These are phyloP conservation scores for Tetanocera ferruginea DNA, from an alignment of 2,888 invertebrate species.

Conservation along the genomic window DNA sequence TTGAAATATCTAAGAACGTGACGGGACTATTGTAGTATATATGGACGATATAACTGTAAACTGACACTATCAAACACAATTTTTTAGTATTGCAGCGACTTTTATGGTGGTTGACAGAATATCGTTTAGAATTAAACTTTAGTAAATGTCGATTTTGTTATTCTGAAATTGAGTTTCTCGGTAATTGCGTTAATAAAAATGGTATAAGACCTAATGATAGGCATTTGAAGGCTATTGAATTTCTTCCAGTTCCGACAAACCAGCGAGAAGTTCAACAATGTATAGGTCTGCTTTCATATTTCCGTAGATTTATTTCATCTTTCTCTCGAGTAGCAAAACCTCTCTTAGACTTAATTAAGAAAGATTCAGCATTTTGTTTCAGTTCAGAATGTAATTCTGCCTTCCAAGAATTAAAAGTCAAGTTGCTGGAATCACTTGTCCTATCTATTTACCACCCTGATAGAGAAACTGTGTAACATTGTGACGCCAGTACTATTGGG, in stretches of 20 bases:
- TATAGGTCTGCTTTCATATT: slow-evolving; percentile 26
- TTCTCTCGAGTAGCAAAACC: too few species aligned
- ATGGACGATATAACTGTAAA: slow-evolving; percentile 28
- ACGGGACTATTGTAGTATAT: slow-evolving; percentile 25
- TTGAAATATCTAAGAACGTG: slow-evolving; percentile 7
- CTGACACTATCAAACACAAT: slow-evolving; percentile 11
- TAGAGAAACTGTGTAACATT: slow-evolving; percentile 29
- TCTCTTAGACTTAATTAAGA: too few species aligned
- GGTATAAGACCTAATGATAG: slow-evolving; percentile 14
- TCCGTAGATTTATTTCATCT: slow-evolving; percentile 18
- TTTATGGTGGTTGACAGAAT: slow-evolving; percentile 9
- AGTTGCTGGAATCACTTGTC: slow-evolving; percentile 15
- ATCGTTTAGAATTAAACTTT: slow-evolving; percentile 27
- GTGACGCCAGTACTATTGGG: slow-evolving; percentile 39
- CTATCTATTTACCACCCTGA: slow-evolving; percentile 34
- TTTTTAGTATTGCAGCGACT: not conserved
- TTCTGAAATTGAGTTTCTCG: too few species aligned
- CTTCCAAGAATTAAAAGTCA: slow-evolving; percentile 12
- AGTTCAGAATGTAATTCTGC: not conserved
- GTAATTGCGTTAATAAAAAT: too few species aligned
- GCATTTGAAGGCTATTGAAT: too few species aligned
- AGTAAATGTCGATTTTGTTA: too few species aligned
- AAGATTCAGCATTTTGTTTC: too few species aligned
- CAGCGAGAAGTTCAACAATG: slow-evolving; percentile 19
- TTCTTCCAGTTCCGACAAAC: too few species aligned